Percentiles rank a stretch among this genome's conserved stretches.
Evolutionary conservation across 2,888 invertebrate species (phyloP).

Genomic region (Gari tellinella): DNA sequence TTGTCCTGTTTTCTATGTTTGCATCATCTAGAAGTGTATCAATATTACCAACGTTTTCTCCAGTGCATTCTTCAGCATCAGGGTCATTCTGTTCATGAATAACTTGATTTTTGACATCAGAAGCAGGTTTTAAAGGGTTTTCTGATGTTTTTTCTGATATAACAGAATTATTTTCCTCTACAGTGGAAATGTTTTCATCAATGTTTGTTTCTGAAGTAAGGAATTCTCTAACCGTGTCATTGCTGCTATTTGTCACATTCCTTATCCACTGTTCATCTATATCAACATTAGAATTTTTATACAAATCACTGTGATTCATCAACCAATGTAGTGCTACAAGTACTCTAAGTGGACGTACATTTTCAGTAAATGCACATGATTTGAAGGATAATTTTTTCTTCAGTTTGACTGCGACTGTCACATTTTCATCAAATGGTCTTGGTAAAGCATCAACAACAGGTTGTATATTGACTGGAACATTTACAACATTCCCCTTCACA

Average conservation of each 20-base stretch:
- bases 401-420: constrained; percentile 45
- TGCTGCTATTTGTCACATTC: neutral
- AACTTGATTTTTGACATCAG: no score
- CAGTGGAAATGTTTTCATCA: no score
- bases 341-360: constrained; percentile 40
- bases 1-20: no score
- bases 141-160: no score
- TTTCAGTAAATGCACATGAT: constrained; percentile 34
- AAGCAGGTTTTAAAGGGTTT: no score
- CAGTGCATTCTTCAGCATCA: neutral
- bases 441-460: constrained; percentile 15
- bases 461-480: constrained; percentile 57
- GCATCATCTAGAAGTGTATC: no score
- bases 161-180: no score
- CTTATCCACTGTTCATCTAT: constrained; percentile 37
- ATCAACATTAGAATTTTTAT: constrained; percentile 30
- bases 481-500: constrained; percentile 44
- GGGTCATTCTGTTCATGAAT: no score
- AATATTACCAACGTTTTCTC: neutral
- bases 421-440: constrained; percentile 26
- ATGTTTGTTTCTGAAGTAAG: no score
- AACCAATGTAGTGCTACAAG: constrained; percentile 37
- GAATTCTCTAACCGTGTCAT: constrained; percentile 6
- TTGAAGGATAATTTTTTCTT: constrained; percentile 44
- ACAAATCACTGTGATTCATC: constrained; percentile 35